phyloP scores from a whole-genome alignment of 2,888 invertebrate genomes.

The Magallana nippona region DNA sequence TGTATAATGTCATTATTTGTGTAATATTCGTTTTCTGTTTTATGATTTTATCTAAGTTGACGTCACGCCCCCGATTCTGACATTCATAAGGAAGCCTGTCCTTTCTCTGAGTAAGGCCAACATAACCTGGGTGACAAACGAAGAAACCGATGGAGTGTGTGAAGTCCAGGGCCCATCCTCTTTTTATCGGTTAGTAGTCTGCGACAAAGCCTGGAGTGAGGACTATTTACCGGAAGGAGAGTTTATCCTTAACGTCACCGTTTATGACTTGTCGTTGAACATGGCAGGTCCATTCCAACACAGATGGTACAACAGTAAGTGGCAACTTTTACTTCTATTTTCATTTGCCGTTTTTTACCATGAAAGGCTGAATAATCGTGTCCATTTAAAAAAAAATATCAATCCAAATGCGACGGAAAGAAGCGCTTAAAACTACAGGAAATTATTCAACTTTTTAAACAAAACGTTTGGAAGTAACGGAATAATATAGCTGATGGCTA shows the following conservation, averaged over 20 bases:
- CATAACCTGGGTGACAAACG: background rate
- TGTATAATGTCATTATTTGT: background rate
- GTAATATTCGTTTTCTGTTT: background rate
- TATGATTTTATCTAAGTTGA: background rate
- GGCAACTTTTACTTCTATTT: no score
- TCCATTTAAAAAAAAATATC: no score
- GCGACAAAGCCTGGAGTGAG: background rate
- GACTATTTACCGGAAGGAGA: constrained; percentile 14
- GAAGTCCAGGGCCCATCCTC: background rate
- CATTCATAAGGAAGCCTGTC: background rate
- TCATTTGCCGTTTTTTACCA: no score
- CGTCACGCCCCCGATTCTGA: background rate
- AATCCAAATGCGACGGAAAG: no score
- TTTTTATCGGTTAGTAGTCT: background rate
- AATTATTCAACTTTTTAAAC: no score
- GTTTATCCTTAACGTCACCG: background rate
- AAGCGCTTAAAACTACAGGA: no score
- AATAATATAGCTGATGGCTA: no score
- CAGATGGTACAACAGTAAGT: constrained; percentile 13
- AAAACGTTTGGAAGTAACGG: no score
- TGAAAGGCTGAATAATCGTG: no score
- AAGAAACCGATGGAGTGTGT: background rate
- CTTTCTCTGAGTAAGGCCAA: background rate
- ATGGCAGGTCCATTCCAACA: constrained; percentile 21
- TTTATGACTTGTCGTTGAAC: constrained; percentile 2